Evolutionary conservation across 2,888 invertebrate species (phyloP).

Genomic region (Nephrotoma guestfalica): DNA sequence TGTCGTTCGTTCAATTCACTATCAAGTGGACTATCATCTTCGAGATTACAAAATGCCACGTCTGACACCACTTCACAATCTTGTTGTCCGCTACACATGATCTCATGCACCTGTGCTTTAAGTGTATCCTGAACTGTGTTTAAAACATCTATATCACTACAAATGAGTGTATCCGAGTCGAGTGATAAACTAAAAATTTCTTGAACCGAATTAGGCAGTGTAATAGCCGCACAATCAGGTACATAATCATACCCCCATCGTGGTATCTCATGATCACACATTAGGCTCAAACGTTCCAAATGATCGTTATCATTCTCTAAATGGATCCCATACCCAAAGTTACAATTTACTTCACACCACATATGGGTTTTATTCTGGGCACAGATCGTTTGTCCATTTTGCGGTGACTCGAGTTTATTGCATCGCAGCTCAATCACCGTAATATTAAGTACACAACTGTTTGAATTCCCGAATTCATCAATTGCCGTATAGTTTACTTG

Average conservation of each 20-base stretch:
- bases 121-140: conserved; percentile 11
- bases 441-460: conserved; percentile 41
- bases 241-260: conserved; percentile 27
- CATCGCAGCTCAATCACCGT: conserved; percentile 37
- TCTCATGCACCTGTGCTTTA: conserved; percentile 9
- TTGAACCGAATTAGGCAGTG: conserved; percentile 33
- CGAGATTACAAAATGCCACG: conserved; percentile 13
- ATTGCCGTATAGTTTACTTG: conserved; percentile 40
- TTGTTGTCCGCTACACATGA: conserved; percentile 13
- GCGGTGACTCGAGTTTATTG: conserved; percentile 31
- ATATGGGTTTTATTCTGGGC: conserved; percentile 29
- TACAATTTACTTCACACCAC: conserved; percentile 41
- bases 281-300: conserved; percentile 20
- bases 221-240: conserved; percentile 43
- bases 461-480: conserved; percentile 42
- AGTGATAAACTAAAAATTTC: conserved; percentile 35
- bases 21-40: conserved; percentile 8
- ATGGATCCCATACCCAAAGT: conserved; percentile 42
- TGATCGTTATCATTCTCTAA: conserved; percentile 22
- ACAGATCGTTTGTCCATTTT: conserved; percentile 36
- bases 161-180: conserved; percentile 28
- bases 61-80: conserved; percentile 17
- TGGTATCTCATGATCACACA: conserved; percentile 27
- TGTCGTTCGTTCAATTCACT: conserved; percentile 5
- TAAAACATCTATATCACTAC: conserved; percentile 24